Evolutionary conservation across 2,797 vertebrate species (phyloP), one percentile per base, ranked within the genome.

Genomic region (Chaunax sp.): DNA sequence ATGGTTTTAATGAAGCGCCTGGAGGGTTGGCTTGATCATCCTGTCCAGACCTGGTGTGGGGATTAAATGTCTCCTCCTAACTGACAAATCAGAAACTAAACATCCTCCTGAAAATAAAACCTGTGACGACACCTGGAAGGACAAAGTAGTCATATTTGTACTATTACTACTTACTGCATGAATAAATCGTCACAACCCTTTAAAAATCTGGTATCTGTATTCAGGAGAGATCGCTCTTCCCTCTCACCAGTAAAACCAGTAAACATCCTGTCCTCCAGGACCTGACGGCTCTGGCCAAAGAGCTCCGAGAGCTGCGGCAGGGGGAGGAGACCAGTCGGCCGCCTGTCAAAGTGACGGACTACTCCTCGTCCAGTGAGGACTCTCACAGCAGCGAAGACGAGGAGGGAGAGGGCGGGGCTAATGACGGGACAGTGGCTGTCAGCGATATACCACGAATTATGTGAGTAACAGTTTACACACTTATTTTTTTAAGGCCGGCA

Each of bases 331-430:
- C 96, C 44, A 97, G 96, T 72, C 95, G 98, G 0, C 97, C 96
- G 1, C 95, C 98, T 1, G 96, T 97, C 90, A 99, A 99, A 82
- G 98, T 99, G 89, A 99, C 97, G 0, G 97, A 99, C 89, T 99
- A 99, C 80, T 99, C 98, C 3, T 99, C 98, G 1, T 99, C 97
- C 87, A 99, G 98, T 0, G 98, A 99, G 75, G 97, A 99, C 44
- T 98, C 97, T 0, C 97, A 98, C 82, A 99, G 97, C 86, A 98
- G 97, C 1, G 98, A 98, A 69, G 97, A 98, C 3, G 97, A 98
- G 81, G 98, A 98, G 0, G 96, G 94, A 35, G 98, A 98, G 43
- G 96, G 95, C 0, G 96, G 96, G 62, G 90, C 93, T 0, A 96
- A 97, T 0, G 98, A 99, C 0, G 98, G 98, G 7, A 95, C 96